Evolutionary conservation across 2,888 invertebrate species (phyloP), one percentile per base, ranked within the genome.

Genomic region (Acrobasis consociella): DNA sequence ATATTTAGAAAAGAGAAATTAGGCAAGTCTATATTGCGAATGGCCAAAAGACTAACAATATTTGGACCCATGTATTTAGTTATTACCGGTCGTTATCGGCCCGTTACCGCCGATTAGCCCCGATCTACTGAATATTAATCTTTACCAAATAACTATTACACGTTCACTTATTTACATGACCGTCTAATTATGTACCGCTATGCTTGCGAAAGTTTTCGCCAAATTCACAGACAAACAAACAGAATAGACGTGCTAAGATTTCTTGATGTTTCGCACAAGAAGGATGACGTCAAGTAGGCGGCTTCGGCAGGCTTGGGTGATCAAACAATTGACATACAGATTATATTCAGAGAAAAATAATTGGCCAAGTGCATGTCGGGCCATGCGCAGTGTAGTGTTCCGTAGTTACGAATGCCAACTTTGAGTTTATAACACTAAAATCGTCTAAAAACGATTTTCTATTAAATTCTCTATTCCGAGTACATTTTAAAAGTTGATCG

Each of bases 31-130:
- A 59, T 58, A 58, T 62, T 58, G 13, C 31, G 42, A n/a, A 46
- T 53, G 46, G 62, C 64, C 64, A 61, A 64, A 65, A 39, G 58
- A 62, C 67, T 59, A 68, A 66, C 70, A 70, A 72, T 66, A 69
- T 72, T 66, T 67, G 68, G 66, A 68, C 52, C 69, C 69, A 71
- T 72, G 74, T 73, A 73, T 72, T 72, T 78, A 70, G 65, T 80
- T 73, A 80, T 80, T 82, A 81, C 64, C 63, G 69, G 71, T 76
- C 72, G 77, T 83, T 81, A 81, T 72, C 74, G 72, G 67, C 69
- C 69, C 72, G 73, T 73, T 76, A 71, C 71, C 68, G 65, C 67
- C 78, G 77, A 84, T 86, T 86, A 85, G 75, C 83, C 83, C 79
- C 68, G 69, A 76, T 85, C 71, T 74, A 50, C 67, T 68, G 64